phyloP scores from a whole-genome alignment of 2,113 vertebrate species.

The Pimephales promelas region DNA sequence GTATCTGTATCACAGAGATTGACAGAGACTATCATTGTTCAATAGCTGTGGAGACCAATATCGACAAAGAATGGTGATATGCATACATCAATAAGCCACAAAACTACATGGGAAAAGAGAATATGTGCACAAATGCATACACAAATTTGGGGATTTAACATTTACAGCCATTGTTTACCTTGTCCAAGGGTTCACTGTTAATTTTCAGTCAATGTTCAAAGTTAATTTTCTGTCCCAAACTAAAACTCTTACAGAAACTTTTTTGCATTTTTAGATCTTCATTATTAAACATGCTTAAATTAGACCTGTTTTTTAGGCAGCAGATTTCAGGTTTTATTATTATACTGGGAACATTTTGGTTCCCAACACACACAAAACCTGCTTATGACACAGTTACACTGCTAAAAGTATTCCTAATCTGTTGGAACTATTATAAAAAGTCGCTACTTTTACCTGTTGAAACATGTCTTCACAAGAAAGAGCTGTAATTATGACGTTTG shows the following conservation, averaged over 20 bases:
- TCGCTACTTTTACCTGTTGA: no score
- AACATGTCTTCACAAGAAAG: no score
- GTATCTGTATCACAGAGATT: background rate
- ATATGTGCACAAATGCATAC: background rate
- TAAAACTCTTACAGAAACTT: background rate
- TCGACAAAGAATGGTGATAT: background rate
- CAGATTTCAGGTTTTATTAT: background rate
- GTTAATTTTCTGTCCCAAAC: background rate
- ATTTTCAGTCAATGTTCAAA: no score
- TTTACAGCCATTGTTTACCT: background rate
- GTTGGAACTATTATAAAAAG: no score
- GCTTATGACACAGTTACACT: no score
- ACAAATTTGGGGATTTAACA: background rate
- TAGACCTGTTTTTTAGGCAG: background rate
- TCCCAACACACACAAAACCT: background rate
- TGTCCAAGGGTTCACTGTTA: no score
- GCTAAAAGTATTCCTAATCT: no score
- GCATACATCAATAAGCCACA: background rate
- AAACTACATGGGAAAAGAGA: background rate
- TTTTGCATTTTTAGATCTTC: background rate
- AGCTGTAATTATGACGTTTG: no score
- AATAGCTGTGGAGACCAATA: background rate
- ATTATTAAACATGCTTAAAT: background rate
- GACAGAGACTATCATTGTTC: background rate
- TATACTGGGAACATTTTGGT: background rate